Conservation (phyloP, 2,888 invertebrate genomes). For the Torymus tubicola region DNA sequence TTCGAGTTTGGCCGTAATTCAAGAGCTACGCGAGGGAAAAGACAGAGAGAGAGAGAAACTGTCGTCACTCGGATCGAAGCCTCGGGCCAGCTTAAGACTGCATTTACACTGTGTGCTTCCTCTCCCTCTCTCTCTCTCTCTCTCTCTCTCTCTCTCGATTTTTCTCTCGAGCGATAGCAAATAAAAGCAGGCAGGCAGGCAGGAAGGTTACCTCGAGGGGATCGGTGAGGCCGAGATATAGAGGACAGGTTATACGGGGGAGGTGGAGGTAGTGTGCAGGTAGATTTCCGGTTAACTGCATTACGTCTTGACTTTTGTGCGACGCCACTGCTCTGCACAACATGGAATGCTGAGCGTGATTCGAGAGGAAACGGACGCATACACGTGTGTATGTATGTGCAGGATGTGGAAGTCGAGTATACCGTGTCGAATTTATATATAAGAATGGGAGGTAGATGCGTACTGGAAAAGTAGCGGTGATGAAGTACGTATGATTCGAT, state of each 20-base stretch:
- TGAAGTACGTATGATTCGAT: too few relatives aligned
- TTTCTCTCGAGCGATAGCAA: not conserved
- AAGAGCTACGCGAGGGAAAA: conserved; percentile 46
- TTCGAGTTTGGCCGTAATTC: conserved; percentile 57
- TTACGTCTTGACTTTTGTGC: not conserved
- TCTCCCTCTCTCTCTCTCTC: conserved; percentile 4
- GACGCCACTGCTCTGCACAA: too few relatives aligned
- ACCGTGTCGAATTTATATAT: too few relatives aligned
- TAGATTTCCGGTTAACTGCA: conserved; percentile 20
- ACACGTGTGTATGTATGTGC: too few relatives aligned
- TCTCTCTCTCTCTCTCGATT: not conserved
- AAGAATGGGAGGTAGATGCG: too few relatives aligned
- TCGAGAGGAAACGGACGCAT: too few relatives aligned
- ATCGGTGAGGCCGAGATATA: not conserved
- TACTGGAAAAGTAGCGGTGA: too few relatives aligned
- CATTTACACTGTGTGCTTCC: conserved; percentile 42
- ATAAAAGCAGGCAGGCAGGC: not conserved
- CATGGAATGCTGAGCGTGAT: too few relatives aligned
- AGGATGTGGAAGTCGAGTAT: too few relatives aligned
- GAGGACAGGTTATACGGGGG: not conserved
- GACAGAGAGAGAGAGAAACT: conserved; percentile 4
- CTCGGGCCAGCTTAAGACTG: conserved; percentile 46
- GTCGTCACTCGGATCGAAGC: conserved; percentile 36
- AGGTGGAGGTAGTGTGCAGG: not conserved
- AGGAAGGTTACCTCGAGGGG: conserved; percentile 4